Base-by-base conservation (phyloP, 2,113 vertebrate genomes). In the Grammatotria lemairii region DNA sequence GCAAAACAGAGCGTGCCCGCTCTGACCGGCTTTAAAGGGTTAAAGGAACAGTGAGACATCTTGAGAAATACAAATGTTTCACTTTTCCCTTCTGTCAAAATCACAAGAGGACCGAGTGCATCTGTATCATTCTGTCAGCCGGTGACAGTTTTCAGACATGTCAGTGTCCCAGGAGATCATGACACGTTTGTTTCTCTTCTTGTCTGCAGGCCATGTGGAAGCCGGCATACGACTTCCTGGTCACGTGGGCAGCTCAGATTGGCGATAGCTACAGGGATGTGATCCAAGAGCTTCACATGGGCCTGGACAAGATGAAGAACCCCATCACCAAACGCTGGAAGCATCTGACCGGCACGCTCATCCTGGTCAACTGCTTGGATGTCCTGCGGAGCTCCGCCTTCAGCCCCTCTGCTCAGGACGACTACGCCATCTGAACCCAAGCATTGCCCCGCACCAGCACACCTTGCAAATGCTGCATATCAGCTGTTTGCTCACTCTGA, bases 301-400 rank as follows among this genome's bases (percentile, higher is more conserved):
- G 98, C 42, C 95, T 99, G 86, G 99, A 99, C 95, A 98, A 96
- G 93, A 99, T 99, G 99, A 98, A 98, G 90, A 99, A 94, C 90
- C 98, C 99, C 89, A 98, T 99, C 95, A 99, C 98, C 86, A 98
- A 97, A 57, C 97, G 97, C 88, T 99, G 99, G 99, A 99, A 98
- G 79, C 99, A 99, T 93, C 97, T 99, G 91, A 99, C 98, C 0
- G 99, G 99, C 81, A 97, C 98, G 0, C 95, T 99, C n/a, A 98
- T 99, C 93, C 97, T 99, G 1, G 98, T 99, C 89, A 98, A 99
- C 95, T 97, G 97, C 19, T 93, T 99, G 95, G 99, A 99, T 88
- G 89, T 96, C 49, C 96, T 99, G 81, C 93, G 99, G n/a, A 97
- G 98, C 17, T 97, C 97, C 0, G 98, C 98, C 91, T 99, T 99